Base-by-base conservation (phyloP, 2,797 vertebrate species). In the Argya squamiceps region DNA sequence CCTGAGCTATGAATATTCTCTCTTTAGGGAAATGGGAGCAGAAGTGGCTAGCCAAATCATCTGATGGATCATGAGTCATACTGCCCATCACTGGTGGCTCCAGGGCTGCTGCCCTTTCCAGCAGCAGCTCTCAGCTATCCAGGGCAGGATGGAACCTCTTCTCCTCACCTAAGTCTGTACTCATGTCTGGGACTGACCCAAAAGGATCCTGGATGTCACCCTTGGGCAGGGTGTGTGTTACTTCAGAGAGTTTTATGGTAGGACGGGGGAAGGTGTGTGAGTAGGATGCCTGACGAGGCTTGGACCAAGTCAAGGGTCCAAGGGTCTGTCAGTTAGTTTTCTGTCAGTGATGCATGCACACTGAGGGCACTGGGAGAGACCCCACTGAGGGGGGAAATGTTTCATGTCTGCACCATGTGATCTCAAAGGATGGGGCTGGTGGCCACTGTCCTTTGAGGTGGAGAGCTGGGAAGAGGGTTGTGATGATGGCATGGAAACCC, bases 201-300 rank as follows among this genome's bases (percentile, higher is more conserved):
- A 52, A 58, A 70, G 71, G 26, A 67, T 84, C 24, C 56, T 50
- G n/a, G 12, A 36, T 84, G 27, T 62, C 69, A 70, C 27, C 7
- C 13, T 81, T 11, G 14, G n/a, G n/a, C 49, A 75, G 62, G 12
- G 0, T 32, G 8, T 84, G 36, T 1, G 10, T 26, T n/a, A 20
- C 39, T 91, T 77, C 22, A 34, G 15, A 1, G 5, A 9, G 7
- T 30, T 87, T n/a, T 62, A 11, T n/a, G 56, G 11, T 0, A 2
- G 60, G 2, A 73, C 1, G 0, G 5, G 2, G 6, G 12, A 77
- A 77, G 14, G 15, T 37, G 4, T 1, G 0, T 67, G 22, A 19
- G 29, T 19, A 8, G 4, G 24, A 32, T 70, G 36, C 15, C 24
- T 64, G 49, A 9, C 0, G 0, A 58, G 59, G 9, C 24, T 46